Conservation (phyloP, 2,113 vertebrate species). For the Oxyruncus cristatus region DNA sequence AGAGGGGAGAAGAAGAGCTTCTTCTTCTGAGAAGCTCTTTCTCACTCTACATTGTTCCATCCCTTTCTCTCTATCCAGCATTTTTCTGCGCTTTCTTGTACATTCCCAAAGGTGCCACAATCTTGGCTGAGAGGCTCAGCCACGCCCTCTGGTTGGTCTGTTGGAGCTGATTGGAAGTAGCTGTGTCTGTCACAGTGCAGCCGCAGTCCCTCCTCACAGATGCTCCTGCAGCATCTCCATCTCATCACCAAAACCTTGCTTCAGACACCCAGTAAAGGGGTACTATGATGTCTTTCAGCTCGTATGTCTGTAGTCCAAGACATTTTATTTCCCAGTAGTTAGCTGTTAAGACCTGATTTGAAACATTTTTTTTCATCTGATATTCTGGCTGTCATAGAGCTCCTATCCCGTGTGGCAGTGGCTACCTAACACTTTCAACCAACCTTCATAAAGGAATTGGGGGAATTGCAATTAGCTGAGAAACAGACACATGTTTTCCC, state of each 20-base stretch:
- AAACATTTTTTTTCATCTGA: background rate
- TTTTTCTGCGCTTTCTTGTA: background rate
- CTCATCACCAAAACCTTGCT: background rate
- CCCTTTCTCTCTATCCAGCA: background rate
- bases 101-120: rapidly evolving
- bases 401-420: background rate
- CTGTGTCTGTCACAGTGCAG: background rate
- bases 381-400: background rate
- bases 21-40: no score
- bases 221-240: background rate
- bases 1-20: background rate
- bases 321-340: background rate
- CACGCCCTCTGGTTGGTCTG: rapidly evolving
- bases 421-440: background rate
- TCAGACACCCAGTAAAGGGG: background rate
- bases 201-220: background rate
- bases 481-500: background rate
- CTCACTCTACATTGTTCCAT: background rate
- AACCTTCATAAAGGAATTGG: background rate
- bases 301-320: background rate
- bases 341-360: background rate
- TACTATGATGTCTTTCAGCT: background rate
- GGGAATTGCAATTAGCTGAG: background rate
- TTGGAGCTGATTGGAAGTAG: rapidly evolving
- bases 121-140: background rate